These are phyloP conservation scores for Sepiola atlantica DNA, from an alignment of 2,888 invertebrate genomes.

Conservation along the genomic window DNA sequence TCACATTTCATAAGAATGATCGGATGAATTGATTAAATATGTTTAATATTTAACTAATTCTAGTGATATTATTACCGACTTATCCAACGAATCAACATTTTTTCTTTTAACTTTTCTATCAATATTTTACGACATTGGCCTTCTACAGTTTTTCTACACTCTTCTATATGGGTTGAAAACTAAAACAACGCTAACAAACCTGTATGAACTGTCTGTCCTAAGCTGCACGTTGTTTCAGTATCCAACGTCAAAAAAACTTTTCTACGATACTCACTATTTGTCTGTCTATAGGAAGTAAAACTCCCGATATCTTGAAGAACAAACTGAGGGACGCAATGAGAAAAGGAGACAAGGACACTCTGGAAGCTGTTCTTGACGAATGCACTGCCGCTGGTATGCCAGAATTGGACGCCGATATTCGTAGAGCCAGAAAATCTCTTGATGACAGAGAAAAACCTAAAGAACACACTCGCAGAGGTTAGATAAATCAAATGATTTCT, in stretches of 20 bases:
- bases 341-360: neutral
- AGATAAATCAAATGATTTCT: neutral
- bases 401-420: slow-evolving; percentile 34
- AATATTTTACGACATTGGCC: no score
- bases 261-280: neutral
- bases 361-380: slow-evolving; percentile 32
- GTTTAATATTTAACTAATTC: no score
- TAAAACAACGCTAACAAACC: no score
- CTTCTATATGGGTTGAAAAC: no score
- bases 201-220: no score
- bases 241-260: neutral
- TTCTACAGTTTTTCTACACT: no score
- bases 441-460: neutral
- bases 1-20: no score
- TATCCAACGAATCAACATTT: no score
- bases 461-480: neutral
- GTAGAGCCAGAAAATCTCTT: neutral
- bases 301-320: neutral
- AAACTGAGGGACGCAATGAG: slow-evolving; percentile 35
- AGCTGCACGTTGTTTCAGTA: neutral
- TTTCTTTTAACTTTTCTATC: no score
- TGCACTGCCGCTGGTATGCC: slow-evolving; percentile 9
- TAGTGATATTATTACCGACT: no score
- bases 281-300: slow-evolving; percentile 18
- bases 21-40: no score